Evolutionary conservation across 2,888 invertebrate genomes (phyloP), one percentile per base, ranked within the genome.

Genomic region (Graphium colonna): DNA sequence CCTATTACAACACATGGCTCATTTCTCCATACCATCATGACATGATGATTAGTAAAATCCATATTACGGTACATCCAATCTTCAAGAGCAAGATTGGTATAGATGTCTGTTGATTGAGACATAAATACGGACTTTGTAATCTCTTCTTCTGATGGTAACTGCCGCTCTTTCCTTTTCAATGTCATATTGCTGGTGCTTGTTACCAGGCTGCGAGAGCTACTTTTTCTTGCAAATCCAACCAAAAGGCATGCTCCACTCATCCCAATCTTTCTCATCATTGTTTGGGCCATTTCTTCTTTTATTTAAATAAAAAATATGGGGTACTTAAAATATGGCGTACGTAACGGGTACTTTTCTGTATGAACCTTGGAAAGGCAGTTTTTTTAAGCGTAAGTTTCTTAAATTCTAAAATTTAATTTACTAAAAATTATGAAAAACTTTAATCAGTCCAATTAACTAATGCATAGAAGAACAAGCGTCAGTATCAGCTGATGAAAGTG

Each of bases 1-100:
- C 99, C 99, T 75, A 99, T 94, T 3, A 99, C 98, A 50, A 99
- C 96, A 75, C 97, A 95, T 0, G 98, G 98, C 62, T 94, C 92
- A 79, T 98, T 99, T 50, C 94, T 92, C 97, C 98, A 99, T 52
- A 99, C 87, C 81, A 98, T 92, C 75, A 99, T 89, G 1, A 98
- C 91, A 77, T 97, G 95, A 73, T 95, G 95, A 56, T 94, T 92
- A 3, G 91, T 91, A 65, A 98, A 96, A 77, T 97, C 94, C 77
- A 93, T 94, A 73, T 98, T 95, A 51, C 92, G 93, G 82, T 97
- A 98, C 68, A 99, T 90, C 98, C 98, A 98, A 79, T 98, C 97
- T 82, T 99, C 99, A 53, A 99, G 82, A 2, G 99, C 98, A 69
- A 99, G 87, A 85, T 99, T 99, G 8, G 95, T 95, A 75, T 93